Conservation (phyloP, 2,113 vertebrate species). For the Pyxicephalus adspersus region DNA sequence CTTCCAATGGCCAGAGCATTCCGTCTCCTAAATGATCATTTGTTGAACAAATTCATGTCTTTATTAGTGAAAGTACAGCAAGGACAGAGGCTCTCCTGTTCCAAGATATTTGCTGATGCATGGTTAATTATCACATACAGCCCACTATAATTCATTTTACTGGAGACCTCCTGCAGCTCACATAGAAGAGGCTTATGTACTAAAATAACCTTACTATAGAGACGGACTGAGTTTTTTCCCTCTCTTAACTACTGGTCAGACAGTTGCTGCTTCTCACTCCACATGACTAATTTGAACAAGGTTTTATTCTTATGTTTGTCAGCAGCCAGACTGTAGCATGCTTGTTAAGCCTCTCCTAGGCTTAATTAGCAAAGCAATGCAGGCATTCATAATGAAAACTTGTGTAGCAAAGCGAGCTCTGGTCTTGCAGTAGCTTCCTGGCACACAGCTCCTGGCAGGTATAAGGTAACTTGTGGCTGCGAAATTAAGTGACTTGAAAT, state of each 20-base stretch:
- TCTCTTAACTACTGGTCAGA: slow-evolving; percentile 74
- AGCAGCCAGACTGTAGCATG: slow-evolving; percentile 86
- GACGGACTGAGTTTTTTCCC: slow-evolving; percentile 68
- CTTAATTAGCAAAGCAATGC: slow-evolving; percentile 91
- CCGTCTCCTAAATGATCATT: slow-evolving; percentile 84
- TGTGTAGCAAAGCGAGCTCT: slow-evolving; percentile 74
- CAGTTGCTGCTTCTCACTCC: slow-evolving; percentile 83
- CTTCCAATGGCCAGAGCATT: slow-evolving; percentile 81
- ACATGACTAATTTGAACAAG: slow-evolving; percentile 92
- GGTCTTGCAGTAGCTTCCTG: slow-evolving; percentile 81
- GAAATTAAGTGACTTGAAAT: slow-evolving; percentile 87
- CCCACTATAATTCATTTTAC: slow-evolving; percentile 88
- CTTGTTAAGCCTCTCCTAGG: slow-evolving; percentile 90
- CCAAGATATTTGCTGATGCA: slow-evolving; percentile 85
- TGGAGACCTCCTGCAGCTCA: slow-evolving; percentile 82
- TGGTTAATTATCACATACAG: slow-evolving; percentile 87
- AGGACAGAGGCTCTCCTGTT: slow-evolving; percentile 82
- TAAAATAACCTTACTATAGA: slow-evolving; percentile 87
- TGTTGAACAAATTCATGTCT: slow-evolving; percentile 87
- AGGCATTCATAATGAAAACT: slow-evolving; percentile 86
- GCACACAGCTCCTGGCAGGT: slow-evolving; percentile 80
- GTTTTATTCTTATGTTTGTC: slow-evolving; percentile 92
- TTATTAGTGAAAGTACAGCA: slow-evolving; percentile 84
- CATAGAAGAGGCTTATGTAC: slow-evolving; percentile 85
- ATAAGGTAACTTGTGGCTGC: slow-evolving; percentile 81